These are phyloP conservation scores for Drosophila parthenogenetica DNA, from an alignment of 2,888 invertebrate genomes.

Conservation along the genomic window DNA sequence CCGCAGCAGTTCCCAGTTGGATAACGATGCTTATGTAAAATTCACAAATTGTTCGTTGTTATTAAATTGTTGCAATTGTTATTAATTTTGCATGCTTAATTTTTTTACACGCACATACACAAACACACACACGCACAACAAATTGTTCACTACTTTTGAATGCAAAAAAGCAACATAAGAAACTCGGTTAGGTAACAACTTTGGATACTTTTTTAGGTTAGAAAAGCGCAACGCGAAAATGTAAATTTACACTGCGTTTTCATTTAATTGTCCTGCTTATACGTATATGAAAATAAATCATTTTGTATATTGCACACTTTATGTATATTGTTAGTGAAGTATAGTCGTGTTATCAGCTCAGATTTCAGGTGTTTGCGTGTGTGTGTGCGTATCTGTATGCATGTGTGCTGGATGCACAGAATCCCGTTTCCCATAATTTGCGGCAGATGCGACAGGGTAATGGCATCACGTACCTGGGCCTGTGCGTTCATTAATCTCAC, in stretches of 20 bases:
- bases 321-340: slow-evolving; percentile 45
- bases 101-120: slow-evolving; percentile 1
- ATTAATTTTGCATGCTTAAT: slow-evolving; percentile 14
- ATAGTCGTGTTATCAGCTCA: slow-evolving; percentile 45
- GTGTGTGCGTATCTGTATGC: slow-evolving; percentile 9
- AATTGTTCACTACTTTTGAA: slow-evolving; percentile 16
- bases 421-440: slow-evolving; percentile 15
- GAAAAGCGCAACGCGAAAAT: slow-evolving; percentile 67
- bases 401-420: slow-evolving; percentile 37
- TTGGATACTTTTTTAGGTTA: slow-evolving; percentile 80
- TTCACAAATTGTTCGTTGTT: slow-evolving; percentile 21
- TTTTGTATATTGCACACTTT: slow-evolving; percentile 28
- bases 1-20: slow-evolving; percentile 32
- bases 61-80: slow-evolving; percentile 21
- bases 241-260: slow-evolving; percentile 19
- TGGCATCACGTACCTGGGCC: slow-evolving; percentile 80
- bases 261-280: slow-evolving; percentile 12
- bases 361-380: slow-evolving; percentile 16
- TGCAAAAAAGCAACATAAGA: slow-evolving; percentile 29
- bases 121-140: slow-evolving; percentile 12
- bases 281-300: slow-evolving; percentile 37
- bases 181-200: slow-evolving; percentile 79
- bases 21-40: slow-evolving; percentile 58
- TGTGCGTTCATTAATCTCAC: slow-evolving; percentile 82
- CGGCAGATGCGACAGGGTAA: slow-evolving; percentile 9